Conservation (phyloP, 2,888 invertebrate genomes). For the Chrysotoxum bicinctum region DNA sequence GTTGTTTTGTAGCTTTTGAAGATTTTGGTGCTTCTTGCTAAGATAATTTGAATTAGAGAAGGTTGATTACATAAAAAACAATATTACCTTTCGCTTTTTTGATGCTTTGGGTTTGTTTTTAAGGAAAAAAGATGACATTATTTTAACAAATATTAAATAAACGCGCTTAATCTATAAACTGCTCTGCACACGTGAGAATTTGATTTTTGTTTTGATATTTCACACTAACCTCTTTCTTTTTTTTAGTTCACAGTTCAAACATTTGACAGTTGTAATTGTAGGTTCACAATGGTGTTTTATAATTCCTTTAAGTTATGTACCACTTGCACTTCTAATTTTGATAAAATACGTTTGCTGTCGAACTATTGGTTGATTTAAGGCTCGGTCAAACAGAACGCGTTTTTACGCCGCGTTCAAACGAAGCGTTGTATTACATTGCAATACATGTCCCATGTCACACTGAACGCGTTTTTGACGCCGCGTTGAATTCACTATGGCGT, state of each 20-base stretch:
- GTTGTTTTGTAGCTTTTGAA: conserved; percentile 66
- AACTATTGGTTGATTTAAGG: too few relatives aligned
- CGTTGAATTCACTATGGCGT: too few relatives aligned
- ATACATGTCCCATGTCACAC: too few relatives aligned
- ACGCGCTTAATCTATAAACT: conserved; percentile 38
- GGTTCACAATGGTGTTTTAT: too few relatives aligned
- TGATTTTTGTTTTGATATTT: conserved; percentile 65
- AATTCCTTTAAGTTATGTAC: too few relatives aligned
- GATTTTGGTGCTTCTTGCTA: conserved; percentile 52
- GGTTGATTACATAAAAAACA: not conserved
- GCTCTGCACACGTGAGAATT: conserved; percentile 56
- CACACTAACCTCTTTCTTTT: conserved; percentile 48
- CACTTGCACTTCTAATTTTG: too few relatives aligned
- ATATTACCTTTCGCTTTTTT: conserved; percentile 83
- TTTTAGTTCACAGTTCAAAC: conserved; percentile 38
- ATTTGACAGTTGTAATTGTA: too few relatives aligned
- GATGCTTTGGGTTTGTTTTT: conserved; percentile 84
- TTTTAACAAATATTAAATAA: not conserved
- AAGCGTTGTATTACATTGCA: too few relatives aligned
- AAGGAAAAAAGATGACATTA: conserved; percentile 84
- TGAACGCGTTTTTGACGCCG: too few relatives aligned
- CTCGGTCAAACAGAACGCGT: too few relatives aligned
- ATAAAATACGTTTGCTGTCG: too few relatives aligned
- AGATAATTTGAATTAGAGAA: conserved; percentile 23
- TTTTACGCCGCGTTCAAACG: too few relatives aligned